phyloP scores from a whole-genome alignment of 2,797 vertebrate species.

The Menidia menidia region DNA sequence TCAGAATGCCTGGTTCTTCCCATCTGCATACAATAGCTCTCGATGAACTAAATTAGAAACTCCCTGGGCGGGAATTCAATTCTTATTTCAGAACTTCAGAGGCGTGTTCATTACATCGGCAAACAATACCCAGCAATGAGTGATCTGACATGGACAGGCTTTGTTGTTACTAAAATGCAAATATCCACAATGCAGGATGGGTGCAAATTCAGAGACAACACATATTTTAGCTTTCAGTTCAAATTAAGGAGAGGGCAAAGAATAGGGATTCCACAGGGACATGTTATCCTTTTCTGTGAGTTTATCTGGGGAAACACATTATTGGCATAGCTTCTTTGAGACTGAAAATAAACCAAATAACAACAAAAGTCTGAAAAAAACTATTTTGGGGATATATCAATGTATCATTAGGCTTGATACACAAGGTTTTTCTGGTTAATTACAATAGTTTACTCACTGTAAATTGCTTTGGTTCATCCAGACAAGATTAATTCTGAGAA shows the following conservation, averaged over 20 bases:
- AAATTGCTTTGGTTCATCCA: constrained; percentile 32
- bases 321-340: constrained; percentile 68
- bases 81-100: constrained; percentile 81
- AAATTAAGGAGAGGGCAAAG: constrained; percentile 76
- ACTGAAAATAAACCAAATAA: constrained; percentile 72
- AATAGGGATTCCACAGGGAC: constrained; percentile 77
- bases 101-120: constrained; percentile 75
- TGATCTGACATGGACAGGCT: constrained; percentile 80
- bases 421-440: constrained; percentile 67
- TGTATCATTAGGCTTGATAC: constrained; percentile 69
- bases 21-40: constrained; percentile 53
- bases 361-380: constrained; percentile 58
- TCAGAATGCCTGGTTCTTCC: constrained; percentile 38
- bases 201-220: constrained; percentile 71
- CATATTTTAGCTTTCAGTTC: constrained; percentile 72
- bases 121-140: constrained; percentile 75
- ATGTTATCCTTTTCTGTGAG: constrained; percentile 69
- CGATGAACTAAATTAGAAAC: constrained; percentile 70
- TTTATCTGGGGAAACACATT: constrained; percentile 70
- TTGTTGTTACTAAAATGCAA: constrained; percentile 86
- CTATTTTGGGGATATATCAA: constrained; percentile 61
- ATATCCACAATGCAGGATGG: constrained; percentile 70
- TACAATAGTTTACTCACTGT: constrained; percentile 40
- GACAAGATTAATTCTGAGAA: constrained; percentile 15
- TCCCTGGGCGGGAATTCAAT: constrained; percentile 78